A percentile compares a stretch with the other conserved stretches of the same genome.
Conservation (phyloP, 2,797 vertebrate genomes). For the Chelonia mydas region DNA sequence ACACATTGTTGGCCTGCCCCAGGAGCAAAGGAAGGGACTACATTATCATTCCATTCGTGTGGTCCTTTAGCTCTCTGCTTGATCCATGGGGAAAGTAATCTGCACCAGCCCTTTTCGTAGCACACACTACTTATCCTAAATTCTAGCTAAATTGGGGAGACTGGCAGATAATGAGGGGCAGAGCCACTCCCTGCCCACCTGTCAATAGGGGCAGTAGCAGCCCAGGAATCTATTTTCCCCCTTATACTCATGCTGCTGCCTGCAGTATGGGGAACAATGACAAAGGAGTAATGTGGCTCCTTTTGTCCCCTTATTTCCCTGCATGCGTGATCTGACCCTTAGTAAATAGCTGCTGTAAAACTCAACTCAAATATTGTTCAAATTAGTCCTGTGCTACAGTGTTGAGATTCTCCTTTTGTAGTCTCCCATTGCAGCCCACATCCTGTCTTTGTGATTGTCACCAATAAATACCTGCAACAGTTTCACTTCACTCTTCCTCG, state of each 20-base stretch:
- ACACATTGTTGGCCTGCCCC: accelerated
- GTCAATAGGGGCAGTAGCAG: accelerated
- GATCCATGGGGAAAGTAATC: background rate
- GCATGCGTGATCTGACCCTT: background rate
- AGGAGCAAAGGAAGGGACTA: background rate
- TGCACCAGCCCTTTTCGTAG: background rate
- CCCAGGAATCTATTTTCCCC: background rate
- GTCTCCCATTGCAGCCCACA: background rate
- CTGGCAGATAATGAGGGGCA: accelerated
- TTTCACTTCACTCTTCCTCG: background rate
- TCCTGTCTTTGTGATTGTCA: background rate
- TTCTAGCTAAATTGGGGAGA: too few relatives aligned
- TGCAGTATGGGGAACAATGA: background rate
- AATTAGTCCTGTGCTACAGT: background rate
- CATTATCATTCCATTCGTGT: background rate
- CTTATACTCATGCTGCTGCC: background rate
- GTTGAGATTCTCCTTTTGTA: background rate
- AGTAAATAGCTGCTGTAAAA: background rate
- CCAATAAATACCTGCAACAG: background rate
- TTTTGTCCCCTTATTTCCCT: background rate
- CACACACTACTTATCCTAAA: background rate
- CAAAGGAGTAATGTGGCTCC: background rate
- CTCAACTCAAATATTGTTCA: background rate
- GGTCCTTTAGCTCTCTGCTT: background rate
- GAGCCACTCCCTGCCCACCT: too few relatives aligned